These are phyloP conservation scores for Grus americana DNA, from an alignment of 2,113 vertebrate genomes.

Conservation along the genomic window DNA sequence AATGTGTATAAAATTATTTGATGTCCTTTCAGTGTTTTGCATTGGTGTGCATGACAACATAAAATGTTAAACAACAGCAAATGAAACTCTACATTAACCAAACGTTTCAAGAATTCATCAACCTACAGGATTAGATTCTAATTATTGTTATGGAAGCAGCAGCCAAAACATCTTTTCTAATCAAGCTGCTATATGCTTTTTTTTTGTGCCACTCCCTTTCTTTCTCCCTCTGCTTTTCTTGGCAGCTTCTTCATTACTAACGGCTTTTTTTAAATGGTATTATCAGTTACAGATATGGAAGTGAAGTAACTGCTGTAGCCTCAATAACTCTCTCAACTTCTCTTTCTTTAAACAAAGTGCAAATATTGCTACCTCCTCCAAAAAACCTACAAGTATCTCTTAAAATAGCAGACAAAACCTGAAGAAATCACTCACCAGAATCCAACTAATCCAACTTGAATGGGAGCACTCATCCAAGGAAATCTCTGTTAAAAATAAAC, in stretches of 20 bases:
- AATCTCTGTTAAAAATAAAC: conserved; percentile 79
- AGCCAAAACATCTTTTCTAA: neutral
- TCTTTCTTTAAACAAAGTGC: neutral
- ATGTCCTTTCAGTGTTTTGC: neutral
- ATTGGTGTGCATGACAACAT: neutral
- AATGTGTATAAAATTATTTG: neutral
- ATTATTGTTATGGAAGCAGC: neutral
- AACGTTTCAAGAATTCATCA: neutral
- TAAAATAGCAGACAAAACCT: neutral
- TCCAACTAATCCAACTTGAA: conserved; percentile 95
- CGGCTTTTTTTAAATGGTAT: neutral
- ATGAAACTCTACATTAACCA: neutral
- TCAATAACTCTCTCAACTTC: neutral
- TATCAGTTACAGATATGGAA: neutral
- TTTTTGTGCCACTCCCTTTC: neutral
- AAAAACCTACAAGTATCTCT: neutral
- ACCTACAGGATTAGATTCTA: neutral
- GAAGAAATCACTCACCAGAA: conserved; percentile 83
- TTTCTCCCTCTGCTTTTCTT: neutral
- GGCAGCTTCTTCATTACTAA: neutral
- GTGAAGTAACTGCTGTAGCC: neutral
- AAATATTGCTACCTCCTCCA: neutral
- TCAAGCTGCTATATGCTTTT: neutral
- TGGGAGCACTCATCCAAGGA: conserved; percentile 98
- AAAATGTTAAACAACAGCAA: neutral